phyloP scores from a whole-genome alignment of 2,797 vertebrate genomes.

The Hemitrygon akajei region DNA sequence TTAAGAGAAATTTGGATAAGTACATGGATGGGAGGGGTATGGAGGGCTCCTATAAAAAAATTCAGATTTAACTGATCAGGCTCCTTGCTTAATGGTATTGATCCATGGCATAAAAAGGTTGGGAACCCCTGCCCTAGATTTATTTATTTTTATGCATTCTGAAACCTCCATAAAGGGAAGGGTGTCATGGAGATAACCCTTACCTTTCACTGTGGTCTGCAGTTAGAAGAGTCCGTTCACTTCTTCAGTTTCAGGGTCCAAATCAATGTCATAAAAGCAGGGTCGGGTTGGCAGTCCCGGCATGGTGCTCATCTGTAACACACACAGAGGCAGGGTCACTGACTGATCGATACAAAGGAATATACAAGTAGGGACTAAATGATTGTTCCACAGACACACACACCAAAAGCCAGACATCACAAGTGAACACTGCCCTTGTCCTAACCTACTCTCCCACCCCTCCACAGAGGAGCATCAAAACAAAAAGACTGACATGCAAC shows the following conservation, averaged over 20 bases:
- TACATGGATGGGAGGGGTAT: no score
- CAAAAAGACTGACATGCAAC: no score
- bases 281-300: constrained; percentile 93
- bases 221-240: constrained; percentile 84
- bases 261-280: constrained; percentile 95
- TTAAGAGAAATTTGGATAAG: no score
- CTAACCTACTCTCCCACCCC: not conserved
- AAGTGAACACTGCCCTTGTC: not conserved
- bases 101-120: no score
- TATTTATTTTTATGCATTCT: no score
- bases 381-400: not conserved
- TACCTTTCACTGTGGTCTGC: constrained; percentile 44
- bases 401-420: not conserved
- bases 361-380: not conserved
- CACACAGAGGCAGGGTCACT: not conserved
- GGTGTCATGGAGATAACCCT: not conserved
- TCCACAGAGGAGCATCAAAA: not conserved
- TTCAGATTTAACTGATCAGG: no score
- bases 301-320: constrained; percentile 87
- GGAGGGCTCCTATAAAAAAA: no score
- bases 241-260: constrained; percentile 79
- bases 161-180: no score
- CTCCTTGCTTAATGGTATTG: no score
- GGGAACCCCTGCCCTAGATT: no score
- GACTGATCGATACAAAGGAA: not conserved